These are phyloP conservation scores for Morphnarchus princeps DNA, from an alignment of 2,113 vertebrate species.

Conservation along the genomic window DNA sequence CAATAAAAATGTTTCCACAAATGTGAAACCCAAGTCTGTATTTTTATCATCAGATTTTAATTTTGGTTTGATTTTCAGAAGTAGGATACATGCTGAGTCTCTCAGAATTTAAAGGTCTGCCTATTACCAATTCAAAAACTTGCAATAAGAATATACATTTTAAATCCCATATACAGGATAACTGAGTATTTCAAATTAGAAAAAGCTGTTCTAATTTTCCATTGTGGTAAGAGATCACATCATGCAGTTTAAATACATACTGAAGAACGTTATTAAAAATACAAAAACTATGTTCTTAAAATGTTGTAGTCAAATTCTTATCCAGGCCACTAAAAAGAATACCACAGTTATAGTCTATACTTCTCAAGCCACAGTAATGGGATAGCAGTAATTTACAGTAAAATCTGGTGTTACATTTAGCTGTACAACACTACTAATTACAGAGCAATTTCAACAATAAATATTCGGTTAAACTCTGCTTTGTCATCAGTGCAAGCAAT, in stretches of 20 bases:
- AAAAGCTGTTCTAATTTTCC: conserved; percentile 21
- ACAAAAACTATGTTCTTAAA: conserved; percentile 44
- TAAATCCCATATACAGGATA: not conserved
- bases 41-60: not conserved
- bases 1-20: not conserved
- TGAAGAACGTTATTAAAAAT: conserved; percentile 30
- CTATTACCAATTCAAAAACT: not conserved
- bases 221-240: conserved; percentile 40
- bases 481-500: conserved; percentile 72
- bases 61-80: not conserved
- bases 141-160: not conserved
- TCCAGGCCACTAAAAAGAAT: conserved; percentile 56
- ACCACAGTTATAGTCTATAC: conserved; percentile 21
- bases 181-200: conserved; percentile 3
- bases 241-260: conserved; percentile 30
- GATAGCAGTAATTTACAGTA: conserved; percentile 56
- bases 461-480: conserved; percentile 71
- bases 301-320: conserved; percentile 35
- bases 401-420: conserved; percentile 65
- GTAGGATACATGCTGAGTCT: not conserved
- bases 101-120: not conserved
- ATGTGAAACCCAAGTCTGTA: not conserved
- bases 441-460: conserved; percentile 69
- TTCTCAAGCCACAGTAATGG: conserved; percentile 57
- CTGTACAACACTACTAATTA: conserved; percentile 67